Evolutionary conservation across 2,113 vertebrate species (phyloP).

Genomic region (Eubucco bourcierii): DNA sequence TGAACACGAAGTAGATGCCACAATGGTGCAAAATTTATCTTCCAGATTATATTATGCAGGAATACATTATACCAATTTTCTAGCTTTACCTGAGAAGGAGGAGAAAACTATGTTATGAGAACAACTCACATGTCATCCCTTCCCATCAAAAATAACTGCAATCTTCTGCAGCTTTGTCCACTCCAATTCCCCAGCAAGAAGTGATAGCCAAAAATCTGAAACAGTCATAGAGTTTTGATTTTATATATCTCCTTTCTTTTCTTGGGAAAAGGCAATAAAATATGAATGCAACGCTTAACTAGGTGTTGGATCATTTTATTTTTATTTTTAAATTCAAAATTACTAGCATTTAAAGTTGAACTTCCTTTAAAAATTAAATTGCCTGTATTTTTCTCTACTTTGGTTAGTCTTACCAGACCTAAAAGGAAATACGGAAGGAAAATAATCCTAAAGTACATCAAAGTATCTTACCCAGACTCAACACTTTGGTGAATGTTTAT

Average conservation of each 20-base stretch:
- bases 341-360: neutral
- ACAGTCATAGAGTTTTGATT: neutral
- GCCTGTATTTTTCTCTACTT: neutral
- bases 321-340: neutral
- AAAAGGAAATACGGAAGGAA: neutral
- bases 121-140: neutral
- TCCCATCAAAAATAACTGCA: neutral
- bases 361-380: neutral
- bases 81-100: neutral
- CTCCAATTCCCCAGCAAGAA: neutral
- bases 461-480: neutral
- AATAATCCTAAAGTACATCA: neutral
- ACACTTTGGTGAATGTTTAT: neutral
- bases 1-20: neutral
- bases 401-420: neutral
- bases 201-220: neutral
- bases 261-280: neutral
- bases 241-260: neutral
- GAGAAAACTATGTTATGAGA: neutral
- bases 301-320: neutral
- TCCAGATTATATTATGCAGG: neutral
- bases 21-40: neutral
- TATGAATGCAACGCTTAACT: neutral
- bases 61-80: neutral
- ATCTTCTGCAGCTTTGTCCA: neutral